Base-by-base conservation (phyloP, 2,113 vertebrate genomes). In the Hydrolagus affinis region DNA sequence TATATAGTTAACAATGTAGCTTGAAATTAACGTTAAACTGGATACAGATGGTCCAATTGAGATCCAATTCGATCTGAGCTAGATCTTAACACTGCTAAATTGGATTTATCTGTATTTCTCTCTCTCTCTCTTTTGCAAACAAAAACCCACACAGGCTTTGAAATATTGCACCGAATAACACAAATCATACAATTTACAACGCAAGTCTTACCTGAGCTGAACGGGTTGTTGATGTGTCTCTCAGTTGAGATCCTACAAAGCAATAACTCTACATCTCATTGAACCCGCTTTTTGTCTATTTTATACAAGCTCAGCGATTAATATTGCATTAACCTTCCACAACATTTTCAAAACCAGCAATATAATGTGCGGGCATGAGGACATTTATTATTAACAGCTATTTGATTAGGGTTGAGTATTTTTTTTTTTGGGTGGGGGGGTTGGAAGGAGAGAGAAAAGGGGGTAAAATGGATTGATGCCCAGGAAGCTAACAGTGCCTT, bases 261-360 rank as follows among this genome's bases (percentile, higher is more conserved):
- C 86, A 86, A 77, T 86, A 64, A 8, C 71, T 88, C 87, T 89
- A 87, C 87, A 72, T 90, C 86, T 89, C 57, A 0, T 85, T 87
- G 83, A 89, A 88, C 88, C 87, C 86, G 88, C 88, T 88, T 90
- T 88, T 88, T 87, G 89, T 89, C 90, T 87, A 91, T 92, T 93
- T 95, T 95, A 93, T 93, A 92, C 87, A 90, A 87, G 89, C 92
- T 90, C 89, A 88, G 86, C 92, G 89, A 95, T 96, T 95, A 96
- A 95, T 95, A 95, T 94, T 94, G 94, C 93, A 94, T 94, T 88
- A 90, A 90, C 88, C 91, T 91, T 93, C 95, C 92, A 96, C 95
- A 94, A 95, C 95, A 92, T 94, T 95, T 94, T 94, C 93, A 93
- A 93, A 93, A 89, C 92, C 91, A 93, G 88, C 92, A 91, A 90